Percentiles rank a stretch among this genome's conserved stretches.
phyloP scores from a whole-genome alignment of 2,888 invertebrate species.

The Tanytarsus gracilentus region DNA sequence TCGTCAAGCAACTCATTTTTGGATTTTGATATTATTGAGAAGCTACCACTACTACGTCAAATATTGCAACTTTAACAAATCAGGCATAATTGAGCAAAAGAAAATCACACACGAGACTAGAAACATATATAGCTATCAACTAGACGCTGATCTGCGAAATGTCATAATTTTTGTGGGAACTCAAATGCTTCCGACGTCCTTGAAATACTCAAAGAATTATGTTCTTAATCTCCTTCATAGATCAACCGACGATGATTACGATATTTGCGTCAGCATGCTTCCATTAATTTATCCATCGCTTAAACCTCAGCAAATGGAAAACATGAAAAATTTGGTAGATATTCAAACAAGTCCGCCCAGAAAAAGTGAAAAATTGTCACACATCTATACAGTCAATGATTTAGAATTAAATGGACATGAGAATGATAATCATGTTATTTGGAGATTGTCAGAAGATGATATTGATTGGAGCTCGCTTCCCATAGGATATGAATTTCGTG shows the following conservation, averaged over 20 bases:
- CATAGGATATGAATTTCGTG: constrained; percentile 2
- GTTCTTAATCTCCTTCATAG: not conserved
- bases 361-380: not conserved
- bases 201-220: constrained; percentile 10
- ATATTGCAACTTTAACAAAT: constrained; percentile 11
- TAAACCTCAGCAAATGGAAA: not conserved
- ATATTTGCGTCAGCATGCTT: not conserved
- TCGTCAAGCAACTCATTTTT: not conserved
- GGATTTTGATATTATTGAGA: not conserved
- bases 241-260: not conserved
- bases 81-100: not conserved
- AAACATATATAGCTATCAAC: constrained; percentile 22
- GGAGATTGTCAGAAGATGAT: not conserved
- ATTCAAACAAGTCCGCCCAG: not conserved
- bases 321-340: not conserved
- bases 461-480: constrained; percentile 17
- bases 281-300: constrained; percentile 6
- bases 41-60: constrained; percentile 5
- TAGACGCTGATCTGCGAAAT: constrained; percentile 6
- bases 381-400: constrained; percentile 5
- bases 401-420: not conserved
- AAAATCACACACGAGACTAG: not conserved
- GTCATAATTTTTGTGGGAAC: constrained; percentile 19
- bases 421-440: not conserved
- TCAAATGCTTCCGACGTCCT: not conserved